Percentiles rank a stretch among this genome's conserved stretches.
These are phyloP conservation scores for Natrix natrix DNA, from an alignment of 2,797 vertebrate species.

Conservation along the genomic window DNA sequence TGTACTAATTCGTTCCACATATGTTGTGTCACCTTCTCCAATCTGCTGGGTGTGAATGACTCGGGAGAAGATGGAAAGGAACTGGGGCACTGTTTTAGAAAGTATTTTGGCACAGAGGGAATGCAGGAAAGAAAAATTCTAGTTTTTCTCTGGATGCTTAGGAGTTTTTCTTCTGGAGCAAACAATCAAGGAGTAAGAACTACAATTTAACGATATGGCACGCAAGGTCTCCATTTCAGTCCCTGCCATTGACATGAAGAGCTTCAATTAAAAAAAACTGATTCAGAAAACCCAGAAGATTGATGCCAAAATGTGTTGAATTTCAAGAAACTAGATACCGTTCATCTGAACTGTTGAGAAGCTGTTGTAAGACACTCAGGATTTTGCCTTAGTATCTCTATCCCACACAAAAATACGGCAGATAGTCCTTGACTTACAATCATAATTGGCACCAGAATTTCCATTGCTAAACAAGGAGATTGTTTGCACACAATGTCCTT, in stretches of 20 bases:
- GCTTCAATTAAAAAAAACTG: background rate
- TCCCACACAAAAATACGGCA: background rate
- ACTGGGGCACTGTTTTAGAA: background rate
- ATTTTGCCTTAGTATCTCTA: background rate
- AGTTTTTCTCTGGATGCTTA: background rate
- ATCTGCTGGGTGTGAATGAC: background rate
- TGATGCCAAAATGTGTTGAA: background rate
- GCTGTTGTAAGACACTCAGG: background rate
- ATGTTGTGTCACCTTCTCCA: conserved; percentile 24
- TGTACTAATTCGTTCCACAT: conserved; percentile 31
- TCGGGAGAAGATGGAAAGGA: background rate
- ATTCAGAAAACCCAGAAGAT: background rate
- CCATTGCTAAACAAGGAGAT: too few species aligned
- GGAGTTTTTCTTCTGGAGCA: background rate
- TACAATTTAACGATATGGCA: background rate
- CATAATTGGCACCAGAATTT: too few species aligned
- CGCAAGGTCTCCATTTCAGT: background rate
- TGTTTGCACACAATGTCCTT: too few species aligned
- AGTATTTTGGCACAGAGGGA: background rate
- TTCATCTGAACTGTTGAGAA: background rate
- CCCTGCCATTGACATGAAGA: background rate
- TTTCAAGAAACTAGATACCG: background rate
- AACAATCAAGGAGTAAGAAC: background rate
- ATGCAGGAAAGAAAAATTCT: too few species aligned
- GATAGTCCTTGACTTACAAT: too few species aligned